Base-by-base conservation (phyloP, 2,888 invertebrate genomes). In the Plebejus argus region DNA sequence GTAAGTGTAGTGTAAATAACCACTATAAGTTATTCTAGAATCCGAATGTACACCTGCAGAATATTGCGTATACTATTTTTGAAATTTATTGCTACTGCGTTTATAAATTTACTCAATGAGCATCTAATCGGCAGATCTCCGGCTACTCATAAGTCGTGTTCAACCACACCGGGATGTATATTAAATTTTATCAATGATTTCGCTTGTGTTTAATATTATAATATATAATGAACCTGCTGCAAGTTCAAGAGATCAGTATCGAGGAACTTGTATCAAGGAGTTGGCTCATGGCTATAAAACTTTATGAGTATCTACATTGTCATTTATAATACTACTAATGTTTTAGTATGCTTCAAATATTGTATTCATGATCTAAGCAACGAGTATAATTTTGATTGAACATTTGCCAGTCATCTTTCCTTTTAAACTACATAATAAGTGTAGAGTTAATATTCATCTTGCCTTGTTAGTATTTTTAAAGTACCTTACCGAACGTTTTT, bases 271-370 rank as follows among this genome's bases (percentile, higher is more conserved):
- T 80, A 79, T 81, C 76, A 71, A 58, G 75, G 56, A 81, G 83
- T 83, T 84, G 84, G 82, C 84, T 83, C 82, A 83, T 83, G 81
- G 80, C 77, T 72, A 81, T 83, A 84, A 82, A 83, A 83, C 83
- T 83, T 83, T 84, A 85, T 84, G 82, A 79, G 79, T 76, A 77
- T 78, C 76, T 79, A 70, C 33, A 70, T 33, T 70, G 33, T 70
- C 70, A 70, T 33, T 28, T 33, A 70, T 70, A 70, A 58, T 66
- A 66, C 61, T 66, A 28, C 5, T 23, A 10, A 66, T 66, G 61
- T 66, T 66, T 28, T 66, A 66, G 20, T 23, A 66, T 28, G 12
- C 12, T 23, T 61, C 8, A 61, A 61, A 61, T 61, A 61, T 61
- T 20, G 58, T 58, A 58, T 58, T 56, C 18, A 7, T n/a, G 56